Evolutionary conservation across 2,888 invertebrate genomes (phyloP), one percentile per base, ranked within the genome.

Genomic region (Willowsia nigromaculata): DNA sequence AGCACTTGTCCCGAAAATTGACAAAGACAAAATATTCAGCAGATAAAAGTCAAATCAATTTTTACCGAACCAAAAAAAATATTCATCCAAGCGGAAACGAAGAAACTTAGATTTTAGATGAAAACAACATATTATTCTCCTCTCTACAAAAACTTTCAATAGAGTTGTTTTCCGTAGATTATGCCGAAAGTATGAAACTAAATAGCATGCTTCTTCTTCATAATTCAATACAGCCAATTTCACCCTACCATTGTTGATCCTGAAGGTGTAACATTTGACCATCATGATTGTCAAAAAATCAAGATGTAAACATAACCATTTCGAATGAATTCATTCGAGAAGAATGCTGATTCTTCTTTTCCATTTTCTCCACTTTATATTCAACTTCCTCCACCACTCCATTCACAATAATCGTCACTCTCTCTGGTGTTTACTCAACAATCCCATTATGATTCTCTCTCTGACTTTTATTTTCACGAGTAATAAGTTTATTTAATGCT

Each of bases 341-440:
- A 9, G 37, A 68, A 68, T n/a, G 27, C 9, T 15, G 53, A 22
- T 7, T n/a, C 53, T 7, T 30, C 3, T 27, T 62, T 33, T 68
- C 65, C 71, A 40, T 71, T 71, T 43, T 30, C 71, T 11, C 40
- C 6, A 11, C 30, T 30, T 68, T 68, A 22, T 40, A 13, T 37
- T 4, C 43, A 13, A 71, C 43, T 43, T 40, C 71, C 71, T 40
- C 22, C 15, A 13, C 43, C n/a, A n/a, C n/a, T n/a, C n/a, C n/a
- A n/a, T n/a, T n/a, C n/a, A n/a, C n/a, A n/a, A n/a, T n/a, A n/a
- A n/a, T n/a, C n/a, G 43, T 25, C 1, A 37, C 22, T 40, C 43
- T 22, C 27, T 22, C 40, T 71, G 25, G 30, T 68, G 18, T 71
- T 71, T 71, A 71, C 71, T 71, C 43, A 71, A 76, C 76, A 50